Evolutionary conservation across 2,797 vertebrate species (phyloP).

Genomic region (Notolepis coatsorum): DNA sequence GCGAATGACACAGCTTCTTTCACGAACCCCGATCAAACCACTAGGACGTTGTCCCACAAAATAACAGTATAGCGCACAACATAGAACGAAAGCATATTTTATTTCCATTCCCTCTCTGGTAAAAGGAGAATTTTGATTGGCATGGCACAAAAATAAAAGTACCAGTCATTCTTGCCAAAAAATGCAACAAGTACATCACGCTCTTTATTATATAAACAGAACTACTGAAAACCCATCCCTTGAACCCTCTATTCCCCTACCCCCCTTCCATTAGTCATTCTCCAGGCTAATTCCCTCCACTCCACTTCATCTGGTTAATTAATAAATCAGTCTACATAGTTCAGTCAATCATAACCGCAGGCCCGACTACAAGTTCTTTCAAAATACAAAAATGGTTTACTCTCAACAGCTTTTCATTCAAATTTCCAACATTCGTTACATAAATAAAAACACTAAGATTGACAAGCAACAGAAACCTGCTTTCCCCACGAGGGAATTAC

Average conservation of each 20-base stretch:
- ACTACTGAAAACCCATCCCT: not conserved
- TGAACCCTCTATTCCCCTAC: not conserved
- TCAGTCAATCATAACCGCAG: slow-evolving; percentile 11
- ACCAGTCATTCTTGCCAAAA: slow-evolving; percentile 54
- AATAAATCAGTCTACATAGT: slow-evolving; percentile 5
- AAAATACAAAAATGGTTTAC: slow-evolving; percentile 25
- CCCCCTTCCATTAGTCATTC: not conserved
- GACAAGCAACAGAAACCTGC: slow-evolving; percentile 28
- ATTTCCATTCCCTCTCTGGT: slow-evolving; percentile 56
- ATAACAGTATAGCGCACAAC: slow-evolving; percentile 44
- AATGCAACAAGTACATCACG: slow-evolving; percentile 46
- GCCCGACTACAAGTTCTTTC: slow-evolving; percentile 18
- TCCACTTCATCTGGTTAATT: not conserved
- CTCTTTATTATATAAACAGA: slow-evolving; percentile 51
- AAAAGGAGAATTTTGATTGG: slow-evolving; percentile 14
- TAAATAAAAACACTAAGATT: slow-evolving; percentile 14
- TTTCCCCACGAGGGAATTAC: slow-evolving; percentile 22
- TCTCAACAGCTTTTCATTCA: not conserved
- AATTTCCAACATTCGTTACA: slow-evolving; percentile 33
- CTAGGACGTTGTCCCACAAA: too few relatives aligned
- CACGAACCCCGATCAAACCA: not conserved
- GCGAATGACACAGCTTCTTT: too few relatives aligned
- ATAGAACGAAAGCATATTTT: slow-evolving; percentile 55
- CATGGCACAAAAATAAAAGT: slow-evolving; percentile 43
- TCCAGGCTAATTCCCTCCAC: slow-evolving; percentile 2